These are phyloP conservation scores for Trachelus stipa DNA, from an alignment of 2,888 invertebrate genomes.

Conservation along the genomic window DNA sequence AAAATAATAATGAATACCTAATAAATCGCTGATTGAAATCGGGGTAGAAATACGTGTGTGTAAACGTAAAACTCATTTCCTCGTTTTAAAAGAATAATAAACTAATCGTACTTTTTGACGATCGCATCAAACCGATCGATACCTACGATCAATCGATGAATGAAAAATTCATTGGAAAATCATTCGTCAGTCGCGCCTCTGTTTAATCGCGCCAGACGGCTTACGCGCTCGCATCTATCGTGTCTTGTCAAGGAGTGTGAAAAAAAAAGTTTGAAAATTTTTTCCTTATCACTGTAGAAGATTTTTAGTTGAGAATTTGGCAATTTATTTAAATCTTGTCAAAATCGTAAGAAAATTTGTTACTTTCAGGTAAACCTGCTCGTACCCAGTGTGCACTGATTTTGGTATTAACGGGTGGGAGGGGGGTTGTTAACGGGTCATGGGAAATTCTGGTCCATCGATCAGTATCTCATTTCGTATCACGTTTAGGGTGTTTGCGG, in stretches of 20 bases:
- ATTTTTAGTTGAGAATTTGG: not conserved
- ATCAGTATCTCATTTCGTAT: not conserved
- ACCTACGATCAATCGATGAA: slow-evolving; percentile 30
- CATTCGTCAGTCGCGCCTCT: slow-evolving; percentile 16
- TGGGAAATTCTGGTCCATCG: not conserved
- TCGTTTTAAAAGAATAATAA: slow-evolving; percentile 52
- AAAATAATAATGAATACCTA: slow-evolving; percentile 56
- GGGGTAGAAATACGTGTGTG: slow-evolving; percentile 32
- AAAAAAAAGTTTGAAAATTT: not conserved
- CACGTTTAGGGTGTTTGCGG: not conserved
- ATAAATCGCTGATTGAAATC: slow-evolving; percentile 54
- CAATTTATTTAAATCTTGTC: not conserved
- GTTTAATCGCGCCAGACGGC: not conserved
- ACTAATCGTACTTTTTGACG: slow-evolving; percentile 40
- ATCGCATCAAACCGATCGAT: slow-evolving; percentile 30
- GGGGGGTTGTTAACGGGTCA: not conserved
- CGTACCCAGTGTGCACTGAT: not conserved
- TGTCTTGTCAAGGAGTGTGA: not conserved
- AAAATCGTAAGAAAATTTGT: not conserved
- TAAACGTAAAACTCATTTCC: slow-evolving; percentile 52
- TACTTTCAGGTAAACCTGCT: too few relatives aligned
- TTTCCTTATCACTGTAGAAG: not conserved
- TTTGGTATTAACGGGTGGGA: not conserved
- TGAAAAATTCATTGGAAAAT: slow-evolving; percentile 43
- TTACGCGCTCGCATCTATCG: not conserved